Evolutionary conservation across 1,140 invertebrate genomes (phyloP).

Genomic region (Drosophila albomicans): DNA sequence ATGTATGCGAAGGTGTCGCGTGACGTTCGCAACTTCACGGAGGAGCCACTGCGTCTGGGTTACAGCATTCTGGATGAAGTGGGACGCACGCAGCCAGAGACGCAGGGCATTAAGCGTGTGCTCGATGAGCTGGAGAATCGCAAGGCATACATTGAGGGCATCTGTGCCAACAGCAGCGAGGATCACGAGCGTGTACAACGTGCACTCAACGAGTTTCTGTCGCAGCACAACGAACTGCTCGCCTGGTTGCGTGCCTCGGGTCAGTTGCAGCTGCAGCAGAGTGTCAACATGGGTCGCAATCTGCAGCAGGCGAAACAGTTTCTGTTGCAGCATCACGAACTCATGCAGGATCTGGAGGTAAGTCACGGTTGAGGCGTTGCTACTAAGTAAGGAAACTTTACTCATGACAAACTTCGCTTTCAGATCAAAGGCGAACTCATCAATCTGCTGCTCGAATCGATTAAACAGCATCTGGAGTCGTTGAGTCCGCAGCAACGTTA

Average conservation of each 20-base stretch:
- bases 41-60: slow-evolving; percentile 89
- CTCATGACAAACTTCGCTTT: slow-evolving; percentile 50
- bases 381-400: background rate
- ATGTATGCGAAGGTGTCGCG: slow-evolving; percentile 88
- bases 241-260: slow-evolving; percentile 90
- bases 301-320: slow-evolving; percentile 90
- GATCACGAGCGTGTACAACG: slow-evolving; percentile 90
- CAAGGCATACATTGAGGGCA: slow-evolving; percentile 88
- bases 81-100: slow-evolving; percentile 88
- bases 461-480: slow-evolving; percentile 88
- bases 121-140: slow-evolving; percentile 91
- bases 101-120: slow-evolving; percentile 88
- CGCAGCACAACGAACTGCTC: slow-evolving; percentile 89
- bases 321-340: slow-evolving; percentile 90
- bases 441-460: slow-evolving; percentile 87
- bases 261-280: slow-evolving; percentile 90
- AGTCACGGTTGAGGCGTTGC: background rate
- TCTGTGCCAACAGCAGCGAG: slow-evolving; percentile 90
- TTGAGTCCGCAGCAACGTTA: slow-evolving; percentile 88
- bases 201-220: slow-evolving; percentile 89
- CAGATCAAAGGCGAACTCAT: slow-evolving; percentile 89
- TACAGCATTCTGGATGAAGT: slow-evolving; percentile 90
- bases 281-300: slow-evolving; percentile 91
- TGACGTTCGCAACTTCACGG: slow-evolving; percentile 87
- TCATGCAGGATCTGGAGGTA: slow-evolving; percentile 91